Percentiles rank a stretch among this genome's conserved stretches.
These are phyloP conservation scores for Oreortyx pictus DNA, from an alignment of 2,797 vertebrate species.

Conservation along the genomic window DNA sequence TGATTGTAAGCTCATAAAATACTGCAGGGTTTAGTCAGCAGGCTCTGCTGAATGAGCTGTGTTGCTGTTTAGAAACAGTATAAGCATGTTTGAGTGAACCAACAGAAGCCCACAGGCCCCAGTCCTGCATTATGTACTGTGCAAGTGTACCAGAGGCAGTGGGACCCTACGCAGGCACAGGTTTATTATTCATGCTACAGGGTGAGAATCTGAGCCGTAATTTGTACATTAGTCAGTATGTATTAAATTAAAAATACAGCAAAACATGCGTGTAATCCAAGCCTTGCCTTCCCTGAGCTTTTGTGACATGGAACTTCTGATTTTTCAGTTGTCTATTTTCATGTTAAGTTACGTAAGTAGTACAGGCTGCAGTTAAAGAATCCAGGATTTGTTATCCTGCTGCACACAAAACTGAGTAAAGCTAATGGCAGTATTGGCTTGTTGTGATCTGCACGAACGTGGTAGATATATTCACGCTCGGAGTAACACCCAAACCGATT, in stretches of 20 bases:
- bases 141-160: neutral
- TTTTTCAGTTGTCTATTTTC: neutral
- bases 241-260: neutral
- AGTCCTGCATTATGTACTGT: neutral
- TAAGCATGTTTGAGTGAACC: neutral
- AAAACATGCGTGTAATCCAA: fast-evolving
- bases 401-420: neutral
- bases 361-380: neutral
- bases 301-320: neutral
- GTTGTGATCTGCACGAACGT: neutral
- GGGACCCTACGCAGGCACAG: neutral
- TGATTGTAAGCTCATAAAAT: neutral
- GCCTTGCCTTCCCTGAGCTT: neutral
- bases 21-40: neutral
- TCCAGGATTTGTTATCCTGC: neutral
- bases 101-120: neutral
- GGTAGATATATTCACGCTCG: neutral
- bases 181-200: neutral
- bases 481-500: neutral
- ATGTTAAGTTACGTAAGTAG: slow-evolving; percentile 45
- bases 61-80: neutral
- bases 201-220: neutral
- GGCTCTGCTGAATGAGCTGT: neutral
- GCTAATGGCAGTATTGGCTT: neutral
- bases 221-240: neutral